phyloP scores from a whole-genome alignment of 2,113 vertebrate species.

The Prunella fulvescens region DNA sequence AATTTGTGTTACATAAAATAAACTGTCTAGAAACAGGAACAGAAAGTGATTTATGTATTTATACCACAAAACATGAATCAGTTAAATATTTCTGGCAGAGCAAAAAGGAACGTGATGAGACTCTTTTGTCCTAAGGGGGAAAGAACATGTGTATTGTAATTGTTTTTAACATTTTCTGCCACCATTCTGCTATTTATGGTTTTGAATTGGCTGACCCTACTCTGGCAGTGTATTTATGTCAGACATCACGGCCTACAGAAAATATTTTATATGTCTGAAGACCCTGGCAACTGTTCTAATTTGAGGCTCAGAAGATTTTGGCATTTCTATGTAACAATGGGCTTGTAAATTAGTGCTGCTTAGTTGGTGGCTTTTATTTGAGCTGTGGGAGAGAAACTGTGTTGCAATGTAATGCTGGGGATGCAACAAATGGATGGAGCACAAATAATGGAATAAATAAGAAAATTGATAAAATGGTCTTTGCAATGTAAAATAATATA shows the following conservation, averaged over 20 bases:
- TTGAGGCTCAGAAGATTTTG: not conserved
- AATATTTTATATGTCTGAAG: constrained; percentile 57
- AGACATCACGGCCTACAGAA: constrained; percentile 48
- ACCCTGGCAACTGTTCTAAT: constrained; percentile 9
- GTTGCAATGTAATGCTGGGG: not conserved
- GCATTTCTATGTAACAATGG: not conserved
- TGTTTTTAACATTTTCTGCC: constrained; percentile 48
- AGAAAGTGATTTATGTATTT: constrained; percentile 14
- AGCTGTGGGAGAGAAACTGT: not conserved
- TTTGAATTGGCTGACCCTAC: constrained; percentile 51
- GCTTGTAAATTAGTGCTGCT: not conserved
- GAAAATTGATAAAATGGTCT: not conserved
- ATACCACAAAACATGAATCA: constrained; percentile 33
- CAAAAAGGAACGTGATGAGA: constrained; percentile 49
- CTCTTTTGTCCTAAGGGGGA: constrained; percentile 45
- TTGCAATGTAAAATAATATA: not conserved
- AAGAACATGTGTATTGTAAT: constrained; percentile 51
- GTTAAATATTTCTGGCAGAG: constrained; percentile 45
- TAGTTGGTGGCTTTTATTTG: not conserved
- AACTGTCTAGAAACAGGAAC: constrained; percentile 14
- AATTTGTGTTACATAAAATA: not conserved
- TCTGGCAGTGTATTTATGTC: constrained; percentile 36
- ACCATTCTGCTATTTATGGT: constrained; percentile 48
- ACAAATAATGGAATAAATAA: not conserved
- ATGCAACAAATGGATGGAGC: not conserved